phyloP scores from a whole-genome alignment of 2,888 invertebrate genomes.

The Drosophila gaucha region DNA sequence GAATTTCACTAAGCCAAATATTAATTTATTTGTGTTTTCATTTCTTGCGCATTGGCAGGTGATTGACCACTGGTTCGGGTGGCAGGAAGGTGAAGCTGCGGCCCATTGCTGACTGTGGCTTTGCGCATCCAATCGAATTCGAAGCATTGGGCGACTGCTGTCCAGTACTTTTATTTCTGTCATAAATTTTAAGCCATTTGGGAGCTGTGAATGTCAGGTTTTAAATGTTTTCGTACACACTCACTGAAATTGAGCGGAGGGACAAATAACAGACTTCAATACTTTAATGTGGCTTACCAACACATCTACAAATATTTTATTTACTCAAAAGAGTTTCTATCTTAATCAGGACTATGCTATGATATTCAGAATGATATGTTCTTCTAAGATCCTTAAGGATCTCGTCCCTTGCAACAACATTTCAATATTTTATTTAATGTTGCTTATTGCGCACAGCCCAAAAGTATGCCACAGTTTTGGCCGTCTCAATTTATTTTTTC shows the following conservation, averaged over 20 bases:
- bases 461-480: too few relatives aligned
- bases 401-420: too few relatives aligned
- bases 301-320: not conserved
- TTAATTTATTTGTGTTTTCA: slow-evolving; percentile 79
- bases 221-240: slow-evolving; percentile 59
- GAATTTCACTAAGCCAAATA: slow-evolving; percentile 79
- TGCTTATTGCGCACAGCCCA: too few relatives aligned
- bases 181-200: slow-evolving; percentile 80
- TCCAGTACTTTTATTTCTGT: slow-evolving; percentile 74
- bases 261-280: slow-evolving; percentile 11
- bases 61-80: slow-evolving; percentile 71
- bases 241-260: slow-evolving; percentile 9
- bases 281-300: not conserved
- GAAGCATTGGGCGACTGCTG: slow-evolving; percentile 43
- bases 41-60: slow-evolving; percentile 69
- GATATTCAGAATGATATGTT: too few relatives aligned
- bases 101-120: slow-evolving; percentile 46
- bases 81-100: slow-evolving; percentile 14
- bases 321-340: not conserved
- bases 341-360: too few relatives aligned
- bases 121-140: slow-evolving; percentile 70
- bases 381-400: too few relatives aligned
- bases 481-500: too few relatives aligned
- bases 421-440: too few relatives aligned
- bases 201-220: slow-evolving; percentile 73